These are phyloP conservation scores for Holotrichia oblita DNA, from an alignment of 1,140 invertebrate genomes.

Conservation along the genomic window DNA sequence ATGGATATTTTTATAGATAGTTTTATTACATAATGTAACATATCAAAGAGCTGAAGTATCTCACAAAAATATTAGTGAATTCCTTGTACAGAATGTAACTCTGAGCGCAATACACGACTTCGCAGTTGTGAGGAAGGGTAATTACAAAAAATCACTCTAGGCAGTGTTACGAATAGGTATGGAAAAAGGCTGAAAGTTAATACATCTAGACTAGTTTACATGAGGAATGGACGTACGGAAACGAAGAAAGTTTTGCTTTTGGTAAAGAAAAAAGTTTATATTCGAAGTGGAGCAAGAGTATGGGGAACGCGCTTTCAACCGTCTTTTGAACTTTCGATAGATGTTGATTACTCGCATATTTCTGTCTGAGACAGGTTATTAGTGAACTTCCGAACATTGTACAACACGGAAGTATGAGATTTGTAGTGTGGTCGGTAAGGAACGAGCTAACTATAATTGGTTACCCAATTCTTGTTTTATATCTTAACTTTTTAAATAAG, in stretches of 20 bases:
- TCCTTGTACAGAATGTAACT: no score
- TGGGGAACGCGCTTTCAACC: background rate
- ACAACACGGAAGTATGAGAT: background rate
- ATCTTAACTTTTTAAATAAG: background rate
- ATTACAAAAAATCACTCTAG: no score
- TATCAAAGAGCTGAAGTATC: no score
- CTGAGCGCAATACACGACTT: no score
- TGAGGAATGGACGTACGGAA: background rate
- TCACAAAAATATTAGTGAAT: no score
- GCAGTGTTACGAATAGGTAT: no score
- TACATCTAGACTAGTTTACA: background rate
- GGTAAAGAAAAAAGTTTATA: background rate
- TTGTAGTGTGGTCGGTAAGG: background rate
- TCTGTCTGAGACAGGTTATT: background rate
- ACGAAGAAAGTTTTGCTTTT: background rate
- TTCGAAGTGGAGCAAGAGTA: background rate
- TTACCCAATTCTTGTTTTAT: background rate
- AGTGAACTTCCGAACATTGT: background rate
- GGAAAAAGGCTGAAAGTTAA: background rate
- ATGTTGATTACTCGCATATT: background rate
- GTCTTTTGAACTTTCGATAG: slow-evolving; percentile 3
- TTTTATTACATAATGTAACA: no score
- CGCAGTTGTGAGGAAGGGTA: no score
- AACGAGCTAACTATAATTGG: background rate
- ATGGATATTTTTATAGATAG: no score